A percentile compares a stretch with the other conserved stretches of the same genome.
phyloP scores from a whole-genome alignment of 2,113 vertebrate species.

The Neogale vison region DNA sequence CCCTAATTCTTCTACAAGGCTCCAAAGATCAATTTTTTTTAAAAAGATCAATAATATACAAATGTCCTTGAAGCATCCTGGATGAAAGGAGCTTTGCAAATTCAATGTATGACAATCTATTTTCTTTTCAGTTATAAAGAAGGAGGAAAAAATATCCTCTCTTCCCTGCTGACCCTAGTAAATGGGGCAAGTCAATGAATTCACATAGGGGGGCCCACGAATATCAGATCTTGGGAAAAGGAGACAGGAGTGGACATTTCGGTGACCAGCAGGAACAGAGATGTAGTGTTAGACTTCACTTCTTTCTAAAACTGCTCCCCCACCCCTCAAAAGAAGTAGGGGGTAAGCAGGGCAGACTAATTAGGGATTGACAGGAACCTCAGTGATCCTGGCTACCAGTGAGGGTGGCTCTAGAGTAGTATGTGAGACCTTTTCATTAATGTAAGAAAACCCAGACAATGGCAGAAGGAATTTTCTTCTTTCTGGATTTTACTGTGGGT shows the following conservation, averaged over 20 bases:
- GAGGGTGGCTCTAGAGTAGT: background rate
- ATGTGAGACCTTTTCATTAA: background rate
- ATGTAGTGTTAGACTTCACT: background rate
- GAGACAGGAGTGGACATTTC: background rate
- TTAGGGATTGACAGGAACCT: background rate
- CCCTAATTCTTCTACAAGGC: background rate
- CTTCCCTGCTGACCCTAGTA: background rate
- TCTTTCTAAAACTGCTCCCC: constrained; percentile 5
- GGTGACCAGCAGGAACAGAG: background rate
- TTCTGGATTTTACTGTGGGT: background rate
- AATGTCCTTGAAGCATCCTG: background rate
- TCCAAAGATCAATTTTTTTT: background rate
- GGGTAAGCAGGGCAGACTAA: background rate
- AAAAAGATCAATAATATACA: background rate
- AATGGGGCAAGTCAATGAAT: background rate
- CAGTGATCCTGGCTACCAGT: background rate
- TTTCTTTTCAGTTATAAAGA: background rate
- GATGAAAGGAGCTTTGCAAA: background rate
- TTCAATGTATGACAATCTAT: background rate
- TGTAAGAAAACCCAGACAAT: background rate
- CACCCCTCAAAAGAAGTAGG: background rate
- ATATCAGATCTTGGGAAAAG: background rate
- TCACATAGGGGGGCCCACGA: background rate
- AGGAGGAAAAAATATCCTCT: background rate
- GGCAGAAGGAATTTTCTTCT: background rate